Percentiles rank a stretch among this genome's conserved stretches.
Conservation (phyloP, 23 tunicate genomes). For the Halocynthia aurantium region DNA sequence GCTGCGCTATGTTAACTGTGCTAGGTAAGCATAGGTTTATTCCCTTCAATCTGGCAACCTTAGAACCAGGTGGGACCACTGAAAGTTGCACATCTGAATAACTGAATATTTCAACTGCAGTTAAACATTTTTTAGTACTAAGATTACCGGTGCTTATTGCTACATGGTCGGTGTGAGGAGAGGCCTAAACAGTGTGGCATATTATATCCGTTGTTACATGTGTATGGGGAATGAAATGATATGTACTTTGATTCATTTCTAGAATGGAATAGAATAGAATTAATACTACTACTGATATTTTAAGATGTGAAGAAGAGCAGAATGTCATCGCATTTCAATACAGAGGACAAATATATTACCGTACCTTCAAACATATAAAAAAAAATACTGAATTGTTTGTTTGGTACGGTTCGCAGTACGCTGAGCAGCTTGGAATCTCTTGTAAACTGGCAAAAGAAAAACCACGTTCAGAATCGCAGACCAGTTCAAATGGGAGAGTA, state of each 20-base stretch:
- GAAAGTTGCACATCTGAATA: too few species aligned
- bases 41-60: neutral
- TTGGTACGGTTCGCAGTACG: slow-evolving; percentile 78
- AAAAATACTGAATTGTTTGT: slow-evolving; percentile 55
- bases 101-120: too few species aligned
- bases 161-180: too few species aligned
- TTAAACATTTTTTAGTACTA: too few species aligned
- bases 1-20: slow-evolving; percentile 77
- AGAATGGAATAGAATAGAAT: too few species aligned
- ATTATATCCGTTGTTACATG: too few species aligned
- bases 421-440: slow-evolving; percentile 57
- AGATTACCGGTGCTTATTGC: too few species aligned
- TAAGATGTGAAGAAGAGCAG: slow-evolving; percentile 61
- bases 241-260: too few species aligned
- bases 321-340: slow-evolving; percentile 67
- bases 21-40: slow-evolving; percentile 25
- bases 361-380: slow-evolving; percentile 42
- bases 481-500: neutral
- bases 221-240: too few species aligned
- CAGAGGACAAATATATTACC: slow-evolving; percentile 61
- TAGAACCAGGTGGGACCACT: too few species aligned
- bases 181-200: too few species aligned
- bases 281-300: neutral
- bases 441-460: neutral
- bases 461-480: neutral